Evolutionary conservation across 2,797 vertebrate genomes (phyloP), one percentile per base, ranked within the genome.

Genomic region (Hyperoplus lanceolatus): DNA sequence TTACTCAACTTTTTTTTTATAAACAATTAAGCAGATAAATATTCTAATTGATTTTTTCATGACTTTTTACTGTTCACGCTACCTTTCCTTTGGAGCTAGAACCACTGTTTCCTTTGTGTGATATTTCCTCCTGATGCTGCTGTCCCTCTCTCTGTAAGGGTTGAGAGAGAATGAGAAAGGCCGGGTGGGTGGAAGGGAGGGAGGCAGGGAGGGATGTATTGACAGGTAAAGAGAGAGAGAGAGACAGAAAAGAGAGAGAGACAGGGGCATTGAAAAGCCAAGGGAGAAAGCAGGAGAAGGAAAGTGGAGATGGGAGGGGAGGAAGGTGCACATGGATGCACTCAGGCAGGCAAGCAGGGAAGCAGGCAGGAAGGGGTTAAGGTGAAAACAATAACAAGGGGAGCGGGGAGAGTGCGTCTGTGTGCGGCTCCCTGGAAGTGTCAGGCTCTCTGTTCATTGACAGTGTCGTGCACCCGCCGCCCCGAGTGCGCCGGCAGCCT

Each of bases 391-490:
- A 95, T 94, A 95, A 95, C 93, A 94, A 92, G 91, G 88, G 85
- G 87, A 91, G 89, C 70, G 76, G 86, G 90, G 88, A 85, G 92
- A 87, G 93, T 88, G 93, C 93, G 89, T 94, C 93, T 91, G 87
- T 90, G 90, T 90, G 95, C 91, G 83, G 94, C 94, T 90, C 91
- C 94, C 92, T 92, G 94, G 94, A 95, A 93, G 94, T 95, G 97
- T 96, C 96, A 96, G 96, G 92, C 96, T 95, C 95, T 90, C 96
- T 89, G 95, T 96, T 96, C 96, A 90, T 90, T 96, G 97, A 92
- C 96, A 96, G 95, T 95, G 97, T 95, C 97, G 96, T 94, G 96
- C 96, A 96, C 94, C 93, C 94, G 41, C 95, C 96, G 96, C 96
- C 96, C 97, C 93, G 92, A 96, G 97, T 96, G 95, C 94, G 96